Percentiles rank a stretch among this genome's conserved stretches.
These are phyloP conservation scores for Elgonia sp. DNA, from an alignment of 2,888 invertebrate species.

Conservation along the genomic window DNA sequence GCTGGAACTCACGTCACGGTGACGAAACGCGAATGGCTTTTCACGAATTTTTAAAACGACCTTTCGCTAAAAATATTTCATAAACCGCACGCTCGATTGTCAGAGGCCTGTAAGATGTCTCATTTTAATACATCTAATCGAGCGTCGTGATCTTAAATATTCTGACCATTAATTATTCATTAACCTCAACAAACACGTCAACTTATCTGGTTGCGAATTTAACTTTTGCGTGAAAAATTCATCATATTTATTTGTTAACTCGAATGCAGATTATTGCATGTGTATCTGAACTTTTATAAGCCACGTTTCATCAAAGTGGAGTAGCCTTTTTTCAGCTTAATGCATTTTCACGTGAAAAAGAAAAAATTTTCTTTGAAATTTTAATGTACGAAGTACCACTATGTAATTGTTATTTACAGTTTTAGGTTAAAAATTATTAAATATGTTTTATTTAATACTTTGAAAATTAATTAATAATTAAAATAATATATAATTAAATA, in stretches of 20 bases:
- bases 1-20: neutral
- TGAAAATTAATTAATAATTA: too few relatives aligned
- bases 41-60: slow-evolving; percentile 22
- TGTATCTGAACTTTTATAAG: too few relatives aligned
- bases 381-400: too few relatives aligned
- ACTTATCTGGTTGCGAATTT: neutral
- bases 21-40: slow-evolving; percentile 9
- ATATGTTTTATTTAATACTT: too few relatives aligned
- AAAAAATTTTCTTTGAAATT: too few relatives aligned
- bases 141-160: slow-evolving; percentile 41
- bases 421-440: too few relatives aligned
- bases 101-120: slow-evolving; percentile 29
- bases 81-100: slow-evolving; percentile 35
- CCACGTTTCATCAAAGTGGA: too few relatives aligned
- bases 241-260: slow-evolving; percentile 1
- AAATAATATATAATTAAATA: too few relatives aligned
- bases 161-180: slow-evolving; percentile 55
- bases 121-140: slow-evolving; percentile 44
- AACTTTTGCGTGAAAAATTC: slow-evolving; percentile 31
- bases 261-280: neutral
- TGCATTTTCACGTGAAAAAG: too few relatives aligned
- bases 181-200: neutral
- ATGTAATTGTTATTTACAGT: too few relatives aligned
- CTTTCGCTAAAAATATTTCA: slow-evolving; percentile 57
- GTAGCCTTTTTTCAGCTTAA: too few relatives aligned